Percentiles rank a stretch among this genome's conserved stretches.
phyloP scores from a whole-genome alignment of 2,797 vertebrate genomes.

The Anguilla anguilla region DNA sequence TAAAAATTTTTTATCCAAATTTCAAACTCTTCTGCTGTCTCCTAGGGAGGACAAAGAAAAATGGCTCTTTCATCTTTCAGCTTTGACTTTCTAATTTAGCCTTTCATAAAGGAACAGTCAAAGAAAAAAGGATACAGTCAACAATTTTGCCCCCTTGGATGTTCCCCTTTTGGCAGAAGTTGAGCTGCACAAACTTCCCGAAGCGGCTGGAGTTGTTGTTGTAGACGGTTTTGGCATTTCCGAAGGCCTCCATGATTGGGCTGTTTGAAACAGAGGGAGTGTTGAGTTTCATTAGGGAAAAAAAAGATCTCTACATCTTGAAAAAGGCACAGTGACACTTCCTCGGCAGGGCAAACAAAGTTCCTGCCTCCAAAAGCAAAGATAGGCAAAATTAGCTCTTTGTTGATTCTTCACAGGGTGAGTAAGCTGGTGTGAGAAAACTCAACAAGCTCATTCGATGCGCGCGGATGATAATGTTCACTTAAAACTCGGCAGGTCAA shows the following conservation, averaged over 20 bases:
- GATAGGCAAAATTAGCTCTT: neutral
- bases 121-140: conserved; percentile 89
- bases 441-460: neutral
- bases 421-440: neutral
- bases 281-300: conserved; percentile 8
- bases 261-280: conserved; percentile 61
- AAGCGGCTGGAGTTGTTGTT: conserved; percentile 99
- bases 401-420: neutral
- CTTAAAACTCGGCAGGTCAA: neutral
- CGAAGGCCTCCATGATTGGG: conserved; percentile 98
- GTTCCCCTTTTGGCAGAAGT: conserved; percentile 91
- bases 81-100: neutral
- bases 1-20: neutral
- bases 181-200: conserved; percentile 95
- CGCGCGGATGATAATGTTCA: neutral
- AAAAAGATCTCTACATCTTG: neutral
- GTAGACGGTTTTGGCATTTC: conserved; percentile 94
- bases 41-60: neutral
- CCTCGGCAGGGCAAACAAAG: neutral
- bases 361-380: neutral
- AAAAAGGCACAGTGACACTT: neutral
- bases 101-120: neutral
- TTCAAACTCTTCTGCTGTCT: neutral
- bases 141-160: conserved; percentile 94
- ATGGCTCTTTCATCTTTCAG: neutral